These are phyloP conservation scores for Hypercompe scribonia DNA, from an alignment of 2,888 invertebrate genomes.

Conservation along the genomic window DNA sequence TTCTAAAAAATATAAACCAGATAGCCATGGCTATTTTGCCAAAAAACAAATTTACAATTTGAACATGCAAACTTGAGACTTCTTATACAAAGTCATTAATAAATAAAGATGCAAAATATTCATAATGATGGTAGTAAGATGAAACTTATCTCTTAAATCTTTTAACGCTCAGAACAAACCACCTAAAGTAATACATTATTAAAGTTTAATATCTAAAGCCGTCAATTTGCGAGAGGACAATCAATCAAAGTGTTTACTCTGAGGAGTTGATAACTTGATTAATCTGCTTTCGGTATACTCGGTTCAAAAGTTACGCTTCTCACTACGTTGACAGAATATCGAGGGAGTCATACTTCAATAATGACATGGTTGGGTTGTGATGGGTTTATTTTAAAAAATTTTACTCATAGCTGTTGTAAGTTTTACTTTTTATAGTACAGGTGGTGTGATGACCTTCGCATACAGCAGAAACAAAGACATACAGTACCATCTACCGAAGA, in stretches of 20 bases:
- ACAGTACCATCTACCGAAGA: no score
- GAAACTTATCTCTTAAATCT: not conserved
- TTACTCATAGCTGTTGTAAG: no score
- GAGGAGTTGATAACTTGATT: conserved; percentile 11
- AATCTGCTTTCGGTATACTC: conserved; percentile 11
- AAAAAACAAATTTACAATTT: no score
- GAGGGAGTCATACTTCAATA: not conserved
- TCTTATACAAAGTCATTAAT: not conserved
- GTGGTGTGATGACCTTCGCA: no score
- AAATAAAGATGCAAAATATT: not conserved
- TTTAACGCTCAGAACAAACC: not conserved
- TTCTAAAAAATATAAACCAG: no score
- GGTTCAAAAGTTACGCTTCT: not conserved
- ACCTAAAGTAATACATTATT: conserved; percentile 12
- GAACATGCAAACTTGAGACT: not conserved
- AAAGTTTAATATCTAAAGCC: conserved; percentile 16
- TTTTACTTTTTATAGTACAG: no score
- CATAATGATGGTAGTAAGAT: not conserved
- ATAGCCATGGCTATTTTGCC: no score
- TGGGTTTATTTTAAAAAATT: not conserved
- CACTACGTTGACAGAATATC: not conserved
- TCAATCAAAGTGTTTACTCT: conserved; percentile 37
- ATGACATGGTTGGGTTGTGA: not conserved
- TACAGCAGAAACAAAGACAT: no score
- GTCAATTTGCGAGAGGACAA: conserved; percentile 23